Conservation (phyloP, 92 coral and sea anemone genomes). For the Muricea muricata region DNA sequence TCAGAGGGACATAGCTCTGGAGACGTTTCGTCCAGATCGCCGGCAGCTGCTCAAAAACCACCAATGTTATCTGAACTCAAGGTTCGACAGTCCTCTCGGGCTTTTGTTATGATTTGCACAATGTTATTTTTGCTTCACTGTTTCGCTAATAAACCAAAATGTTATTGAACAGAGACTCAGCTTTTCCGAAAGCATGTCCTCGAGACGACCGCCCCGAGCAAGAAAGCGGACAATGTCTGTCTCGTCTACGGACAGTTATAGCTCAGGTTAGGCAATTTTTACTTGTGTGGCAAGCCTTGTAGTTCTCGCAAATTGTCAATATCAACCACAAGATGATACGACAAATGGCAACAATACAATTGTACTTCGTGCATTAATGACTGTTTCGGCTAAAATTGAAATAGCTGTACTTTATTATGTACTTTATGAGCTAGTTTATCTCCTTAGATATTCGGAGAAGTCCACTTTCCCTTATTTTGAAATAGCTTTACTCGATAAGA, state of each 20-base stretch:
- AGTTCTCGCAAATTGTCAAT: constrained; percentile 13
- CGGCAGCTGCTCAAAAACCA: constrained; percentile 99
- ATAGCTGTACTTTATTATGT: not conserved
- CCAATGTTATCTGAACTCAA: constrained; percentile 92
- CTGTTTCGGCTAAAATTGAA: not conserved
- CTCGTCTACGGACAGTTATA: constrained; percentile 98
- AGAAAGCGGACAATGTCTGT: constrained; percentile 99
- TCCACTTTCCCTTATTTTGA: not conserved
- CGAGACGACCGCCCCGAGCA: constrained; percentile 98
- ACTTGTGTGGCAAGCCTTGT: not conserved
- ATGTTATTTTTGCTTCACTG: constrained; percentile 3
- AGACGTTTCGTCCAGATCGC: constrained; percentile 71
- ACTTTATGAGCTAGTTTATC: not conserved
- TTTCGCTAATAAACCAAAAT: constrained; percentile 10
- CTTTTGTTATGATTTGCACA: constrained; percentile 23
- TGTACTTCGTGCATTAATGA: constrained; percentile 12
- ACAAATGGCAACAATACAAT: not conserved
- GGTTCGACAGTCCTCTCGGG: constrained; percentile 61
- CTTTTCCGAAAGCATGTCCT: constrained; percentile 99
- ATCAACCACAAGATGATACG: constrained; percentile 9
- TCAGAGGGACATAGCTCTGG: constrained; percentile 23
- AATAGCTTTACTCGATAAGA: not conserved
- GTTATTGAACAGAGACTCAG: constrained; percentile 76
- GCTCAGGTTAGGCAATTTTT: constrained; percentile 87
- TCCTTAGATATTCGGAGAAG: not conserved